Base-by-base conservation (phyloP, 2,113 vertebrate species). In the Pholis gunnellus region DNA sequence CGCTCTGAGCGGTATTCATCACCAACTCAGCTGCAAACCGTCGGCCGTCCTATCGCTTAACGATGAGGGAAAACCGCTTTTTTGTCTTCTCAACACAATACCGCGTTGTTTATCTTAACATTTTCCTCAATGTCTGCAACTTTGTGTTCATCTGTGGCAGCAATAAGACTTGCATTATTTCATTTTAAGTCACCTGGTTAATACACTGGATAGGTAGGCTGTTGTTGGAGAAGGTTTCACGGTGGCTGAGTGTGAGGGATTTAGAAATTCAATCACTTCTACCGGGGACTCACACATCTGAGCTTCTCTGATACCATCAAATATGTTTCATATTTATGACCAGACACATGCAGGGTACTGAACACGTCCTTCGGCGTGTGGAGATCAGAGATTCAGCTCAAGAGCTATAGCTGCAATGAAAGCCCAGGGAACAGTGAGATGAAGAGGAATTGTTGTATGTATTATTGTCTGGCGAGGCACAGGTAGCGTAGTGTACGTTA, bases 1-100 rank as follows among this genome's bases (percentile, higher is more conserved):
- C 74, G 20, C 80, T 60, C 29, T 6, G 56, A 72, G 85, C 18
- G 84, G 88, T 67, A 87, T 94, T 93, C 91, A 90, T 89, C 78
- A 82, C 66, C 46, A 40, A 6, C 78, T 78, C 67, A 25, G 82
- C 80, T 79, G 80, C 84, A 65, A 2, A 52, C 36, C 70, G 50
- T 72, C 72, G 18, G 59, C 75, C 20, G 29, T 70, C 40, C 57
- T 9, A 10, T 83, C 84, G 31, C 78, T 80, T 74, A 78, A 76
- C 17, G 4, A 69, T 76, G 79, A 85, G 31, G 57, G 83, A 73
- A 70, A 86, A 59, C 64, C 48, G 42, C 13, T 59, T 46, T 77
- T 72, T 78, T 31, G 66, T 44, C 59, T 61, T 40, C 40, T 29
- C 48, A 9, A 54, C 46, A 68, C 44, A 72, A 85, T 40, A 61